Evolutionary conservation across 2,888 invertebrate species (phyloP).

Genomic region (Psococerastis gibbosa): DNA sequence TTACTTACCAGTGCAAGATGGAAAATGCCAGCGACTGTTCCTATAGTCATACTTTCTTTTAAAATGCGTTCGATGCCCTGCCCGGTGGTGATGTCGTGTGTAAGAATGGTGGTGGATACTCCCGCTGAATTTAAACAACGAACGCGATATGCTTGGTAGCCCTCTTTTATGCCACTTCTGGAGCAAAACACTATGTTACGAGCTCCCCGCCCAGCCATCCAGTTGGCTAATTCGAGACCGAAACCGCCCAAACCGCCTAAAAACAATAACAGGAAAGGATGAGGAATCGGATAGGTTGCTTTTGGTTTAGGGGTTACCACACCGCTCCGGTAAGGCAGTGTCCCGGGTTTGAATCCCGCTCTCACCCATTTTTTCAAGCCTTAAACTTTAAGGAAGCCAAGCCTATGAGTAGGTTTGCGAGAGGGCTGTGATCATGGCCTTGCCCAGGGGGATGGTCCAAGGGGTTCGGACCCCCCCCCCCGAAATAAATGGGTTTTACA

Average conservation of each 20-base stretch:
- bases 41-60: not conserved
- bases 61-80: not conserved
- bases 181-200: slow-evolving; percentile 31
- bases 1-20: not conserved
- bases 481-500: no score
- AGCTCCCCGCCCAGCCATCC: slow-evolving; percentile 34
- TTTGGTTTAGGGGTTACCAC: no score
- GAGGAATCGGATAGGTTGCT: no score
- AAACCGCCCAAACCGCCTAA: slow-evolving; percentile 35
- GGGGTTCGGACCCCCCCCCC: no score
- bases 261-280: no score
- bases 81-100: not conserved
- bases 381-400: no score
- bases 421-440: no score
- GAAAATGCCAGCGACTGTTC: not conserved
- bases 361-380: no score
- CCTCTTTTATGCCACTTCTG: slow-evolving; percentile 30
- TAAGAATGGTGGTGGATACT: slow-evolving; percentile 21
- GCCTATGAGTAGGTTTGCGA: no score
- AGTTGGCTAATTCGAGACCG: slow-evolving; percentile 33
- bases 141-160: slow-evolving; percentile 33
- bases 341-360: no score
- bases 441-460: no score
- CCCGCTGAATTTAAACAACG: slow-evolving; percentile 21
- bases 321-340: no score